phyloP scores from a whole-genome alignment of 53 echinoderm and acorn worm species.

The Apostichopus leukothele region DNA sequence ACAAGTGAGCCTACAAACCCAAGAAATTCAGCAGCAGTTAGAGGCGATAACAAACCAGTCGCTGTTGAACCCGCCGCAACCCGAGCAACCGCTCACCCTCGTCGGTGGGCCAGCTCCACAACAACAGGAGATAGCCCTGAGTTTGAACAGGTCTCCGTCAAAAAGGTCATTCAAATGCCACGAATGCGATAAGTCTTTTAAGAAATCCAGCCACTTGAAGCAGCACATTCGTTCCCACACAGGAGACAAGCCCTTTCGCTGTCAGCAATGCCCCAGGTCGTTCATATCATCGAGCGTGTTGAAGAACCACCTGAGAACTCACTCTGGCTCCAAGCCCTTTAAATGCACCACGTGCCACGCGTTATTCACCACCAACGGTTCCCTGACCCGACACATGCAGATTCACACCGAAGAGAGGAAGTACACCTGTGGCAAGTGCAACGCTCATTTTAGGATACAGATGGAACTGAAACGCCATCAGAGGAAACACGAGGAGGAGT shows the following conservation, averaged over 20 bases:
- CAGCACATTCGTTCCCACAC: conserved; percentile 97
- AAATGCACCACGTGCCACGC: conserved; percentile 76
- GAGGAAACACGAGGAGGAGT: conserved; percentile 65
- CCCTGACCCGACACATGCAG: conserved; percentile 83
- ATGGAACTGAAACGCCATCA: conserved; percentile 86
- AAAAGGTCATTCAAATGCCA: conserved; percentile 78
- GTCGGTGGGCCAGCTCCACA: background rate
- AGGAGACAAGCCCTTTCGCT: conserved; percentile 87
- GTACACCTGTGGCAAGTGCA: conserved; percentile 73
- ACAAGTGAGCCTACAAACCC: conserved; percentile 94
- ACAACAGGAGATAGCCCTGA: conserved; percentile 18
- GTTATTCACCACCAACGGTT: conserved; percentile 91
- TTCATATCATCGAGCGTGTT: conserved; percentile 90
- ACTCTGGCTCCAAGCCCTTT: conserved; percentile 78
- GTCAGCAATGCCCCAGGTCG: conserved; percentile 80
- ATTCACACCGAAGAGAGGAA: conserved; percentile 75
- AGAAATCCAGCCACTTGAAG: conserved; percentile 96
- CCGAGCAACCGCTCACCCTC: conserved; percentile 1
- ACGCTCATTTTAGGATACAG: conserved; percentile 67
- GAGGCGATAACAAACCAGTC: conserved; percentile 93
- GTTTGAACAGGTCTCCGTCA: conserved; percentile 51
- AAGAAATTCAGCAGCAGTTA: conserved; percentile 95
- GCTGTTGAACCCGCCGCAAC: conserved; percentile 42
- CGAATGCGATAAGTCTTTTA: conserved; percentile 84
- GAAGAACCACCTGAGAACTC: conserved; percentile 79